Conservation (phyloP, 2,888 invertebrate species). For the Fragum sueziense region DNA sequence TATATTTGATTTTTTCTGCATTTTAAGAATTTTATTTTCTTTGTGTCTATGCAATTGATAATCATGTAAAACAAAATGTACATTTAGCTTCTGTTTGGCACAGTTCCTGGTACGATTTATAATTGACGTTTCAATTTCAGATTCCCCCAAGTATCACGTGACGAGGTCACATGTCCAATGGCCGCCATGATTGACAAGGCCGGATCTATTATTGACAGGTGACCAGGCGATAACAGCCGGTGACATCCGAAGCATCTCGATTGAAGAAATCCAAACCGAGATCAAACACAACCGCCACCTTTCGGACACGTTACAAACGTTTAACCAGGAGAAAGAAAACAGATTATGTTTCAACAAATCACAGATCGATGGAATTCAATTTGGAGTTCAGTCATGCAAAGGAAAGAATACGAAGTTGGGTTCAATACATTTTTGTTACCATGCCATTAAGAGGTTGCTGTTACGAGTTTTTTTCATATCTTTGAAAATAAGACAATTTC, state of each 20-base stretch:
- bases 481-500: no score
- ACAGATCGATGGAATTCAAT: slow-evolving; percentile 15
- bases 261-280: slow-evolving; percentile 42
- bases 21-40: no score
- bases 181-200: slow-evolving; percentile 39
- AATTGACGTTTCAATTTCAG: not conserved
- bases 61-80: not conserved
- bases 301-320: slow-evolving; percentile 11
- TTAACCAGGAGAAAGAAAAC: not conserved
- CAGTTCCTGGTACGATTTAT: not conserved
- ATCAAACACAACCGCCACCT: slow-evolving; percentile 34
- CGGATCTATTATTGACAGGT: slow-evolving; percentile 56
- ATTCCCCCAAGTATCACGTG: not conserved
- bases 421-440: no score
- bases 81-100: no score
- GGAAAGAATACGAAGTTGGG: no score
- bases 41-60: no score
- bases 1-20: no score
- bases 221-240: slow-evolving; percentile 47
- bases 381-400: not conserved
- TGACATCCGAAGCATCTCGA: slow-evolving; percentile 50
- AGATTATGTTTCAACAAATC: not conserved
- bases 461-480: no score
- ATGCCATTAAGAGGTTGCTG: no score
- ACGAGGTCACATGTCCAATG: slow-evolving; percentile 14